Evolutionary conservation across 2,797 vertebrate genomes (phyloP).

Genomic region (Hyperoplus lanceolatus): DNA sequence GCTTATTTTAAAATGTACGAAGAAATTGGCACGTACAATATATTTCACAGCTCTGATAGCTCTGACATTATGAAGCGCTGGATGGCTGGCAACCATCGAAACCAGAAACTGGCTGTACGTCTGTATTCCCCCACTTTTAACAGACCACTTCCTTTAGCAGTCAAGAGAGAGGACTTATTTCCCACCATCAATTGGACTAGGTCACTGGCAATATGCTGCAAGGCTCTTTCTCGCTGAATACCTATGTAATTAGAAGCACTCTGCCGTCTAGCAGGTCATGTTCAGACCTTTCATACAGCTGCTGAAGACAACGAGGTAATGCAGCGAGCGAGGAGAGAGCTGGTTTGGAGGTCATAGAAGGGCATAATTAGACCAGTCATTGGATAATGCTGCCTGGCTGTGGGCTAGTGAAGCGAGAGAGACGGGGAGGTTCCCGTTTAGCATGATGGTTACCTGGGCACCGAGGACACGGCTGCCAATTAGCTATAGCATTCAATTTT

Average conservation of each 20-base stretch:
- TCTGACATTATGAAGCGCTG: slow-evolving; percentile 8
- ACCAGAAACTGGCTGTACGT: slow-evolving; percentile 21
- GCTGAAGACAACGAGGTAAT: slow-evolving; percentile 63
- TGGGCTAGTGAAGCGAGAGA: slow-evolving; percentile 70
- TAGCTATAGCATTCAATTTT: slow-evolving; percentile 25
- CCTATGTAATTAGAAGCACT: slow-evolving; percentile 66
- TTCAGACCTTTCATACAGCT: slow-evolving; percentile 59
- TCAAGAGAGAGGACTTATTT: slow-evolving; percentile 34
- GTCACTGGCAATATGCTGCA: slow-evolving; percentile 46
- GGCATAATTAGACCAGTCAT: slow-evolving; percentile 70
- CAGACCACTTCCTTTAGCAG: slow-evolving; percentile 51
- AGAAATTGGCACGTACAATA: slow-evolving; percentile 51
- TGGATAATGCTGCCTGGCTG: slow-evolving; percentile 64
- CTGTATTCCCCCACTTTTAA: slow-evolving; percentile 29
- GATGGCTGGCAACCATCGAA: slow-evolving; percentile 30
- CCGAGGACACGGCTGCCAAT: slow-evolving; percentile 31
- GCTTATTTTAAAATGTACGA: slow-evolving; percentile 49
- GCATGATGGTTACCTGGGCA: slow-evolving; percentile 66
- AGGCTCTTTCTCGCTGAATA: slow-evolving; percentile 46
- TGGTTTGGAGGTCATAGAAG: slow-evolving; percentile 73
- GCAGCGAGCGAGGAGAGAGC: slow-evolving; percentile 67
- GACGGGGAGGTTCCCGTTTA: slow-evolving; percentile 53
- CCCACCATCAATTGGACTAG: slow-evolving; percentile 57
- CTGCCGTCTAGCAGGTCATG: slow-evolving; percentile 51
- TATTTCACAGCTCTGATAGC: slow-evolving; percentile 44